Percentiles rank a stretch among this genome's conserved stretches.
phyloP scores from a whole-genome alignment of 2,797 vertebrate genomes.

The Chelmon rostratus region DNA sequence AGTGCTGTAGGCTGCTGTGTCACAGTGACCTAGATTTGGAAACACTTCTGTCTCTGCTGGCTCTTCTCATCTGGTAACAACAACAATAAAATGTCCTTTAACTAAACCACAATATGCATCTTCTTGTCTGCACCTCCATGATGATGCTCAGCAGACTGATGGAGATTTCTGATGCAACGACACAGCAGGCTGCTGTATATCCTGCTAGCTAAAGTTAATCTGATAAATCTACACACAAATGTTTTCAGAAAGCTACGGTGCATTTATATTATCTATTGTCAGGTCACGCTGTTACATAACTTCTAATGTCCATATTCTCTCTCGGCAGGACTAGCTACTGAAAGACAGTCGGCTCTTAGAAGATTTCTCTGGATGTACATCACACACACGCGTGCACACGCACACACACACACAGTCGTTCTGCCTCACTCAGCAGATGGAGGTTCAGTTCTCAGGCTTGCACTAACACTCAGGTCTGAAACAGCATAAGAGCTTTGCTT shows the following conservation, averaged over 20 bases:
- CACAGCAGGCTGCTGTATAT: not conserved
- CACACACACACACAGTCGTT: constrained; percentile 18
- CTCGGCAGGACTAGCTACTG: constrained; percentile 9
- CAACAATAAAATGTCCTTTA: not conserved
- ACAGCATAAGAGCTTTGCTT: constrained; percentile 31
- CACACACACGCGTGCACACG: constrained; percentile 36
- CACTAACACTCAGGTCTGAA: constrained; percentile 28
- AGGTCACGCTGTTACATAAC: constrained; percentile 51
- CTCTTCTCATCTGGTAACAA: not conserved
- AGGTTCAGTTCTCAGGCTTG: constrained; percentile 33
- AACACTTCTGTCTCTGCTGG: not conserved
- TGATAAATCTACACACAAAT: constrained; percentile 20
- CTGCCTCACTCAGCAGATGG: constrained; percentile 59
- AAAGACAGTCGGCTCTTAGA: constrained; percentile 41
- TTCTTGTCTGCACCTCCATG: not conserved
- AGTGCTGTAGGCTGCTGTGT: not conserved
- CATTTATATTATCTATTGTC: constrained; percentile 19
- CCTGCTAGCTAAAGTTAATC: not conserved
- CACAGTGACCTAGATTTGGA: constrained; percentile 37
- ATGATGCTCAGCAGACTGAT: constrained; percentile 6
- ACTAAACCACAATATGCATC: not conserved
- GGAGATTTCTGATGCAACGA: constrained; percentile 19
- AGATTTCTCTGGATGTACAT: constrained; percentile 59
- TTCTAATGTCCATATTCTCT: constrained; percentile 35
- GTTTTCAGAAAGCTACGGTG: not conserved